These are phyloP conservation scores for Hyperoplus lanceolatus DNA, from an alignment of 2,797 vertebrate species.

Conservation along the genomic window DNA sequence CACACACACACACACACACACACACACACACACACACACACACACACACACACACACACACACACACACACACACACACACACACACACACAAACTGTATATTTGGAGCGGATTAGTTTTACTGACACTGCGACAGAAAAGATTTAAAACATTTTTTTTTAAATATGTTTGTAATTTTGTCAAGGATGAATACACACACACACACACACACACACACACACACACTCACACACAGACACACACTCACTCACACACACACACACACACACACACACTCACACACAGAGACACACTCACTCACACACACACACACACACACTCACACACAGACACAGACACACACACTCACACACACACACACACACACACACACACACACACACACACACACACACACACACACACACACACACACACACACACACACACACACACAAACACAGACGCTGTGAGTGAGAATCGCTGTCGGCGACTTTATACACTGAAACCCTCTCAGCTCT, in stretches of 20 bases:
- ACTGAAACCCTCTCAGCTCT: too few species aligned
- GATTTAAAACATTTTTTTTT: too few species aligned
- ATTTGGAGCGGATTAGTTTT: too few species aligned
- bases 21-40: conserved; percentile 16
- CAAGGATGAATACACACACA: too few species aligned
- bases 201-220: conserved; percentile 10
- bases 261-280: conserved; percentile 12
- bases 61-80: too few species aligned
- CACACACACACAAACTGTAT: too few species aligned
- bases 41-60: conserved; percentile 20
- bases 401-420: conserved; percentile 23
- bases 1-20: conserved; percentile 17
- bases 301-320: conserved; percentile 13
- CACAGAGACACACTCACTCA: too few species aligned
- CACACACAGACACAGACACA: conserved; percentile 22
- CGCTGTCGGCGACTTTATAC: too few species aligned
- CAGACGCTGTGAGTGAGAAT: too few species aligned
- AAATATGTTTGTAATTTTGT: too few species aligned
- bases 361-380: conserved; percentile 18
- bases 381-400: conserved; percentile 22
- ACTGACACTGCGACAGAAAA: too few species aligned
- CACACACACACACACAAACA: neutral
- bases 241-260: conserved; percentile 31
- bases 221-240: conserved; percentile 18
- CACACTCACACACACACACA: neutral